Evolutionary conservation across 2,113 vertebrate genomes (phyloP), one percentile per base, ranked within the genome.

Genomic region (Peromyscus californicus): DNA sequence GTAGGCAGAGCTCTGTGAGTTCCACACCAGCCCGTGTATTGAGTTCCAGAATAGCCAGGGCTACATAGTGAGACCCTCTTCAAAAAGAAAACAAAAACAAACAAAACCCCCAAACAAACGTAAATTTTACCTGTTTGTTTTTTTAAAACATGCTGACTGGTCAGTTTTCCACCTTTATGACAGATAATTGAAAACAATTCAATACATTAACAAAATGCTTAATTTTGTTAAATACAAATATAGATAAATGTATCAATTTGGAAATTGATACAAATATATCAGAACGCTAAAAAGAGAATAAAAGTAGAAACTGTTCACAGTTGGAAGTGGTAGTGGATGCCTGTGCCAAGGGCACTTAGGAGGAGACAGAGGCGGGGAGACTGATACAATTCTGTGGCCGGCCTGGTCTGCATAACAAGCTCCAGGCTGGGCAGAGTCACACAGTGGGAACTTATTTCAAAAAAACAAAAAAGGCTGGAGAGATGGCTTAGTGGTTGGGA

Each of bases 141-240:
- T 57, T 76, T 54, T 26, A 15, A 42, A 89, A 45, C 11, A 9
- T 74, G 36, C 0, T 33, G 21, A 24, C 51, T 93, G 1, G 89
- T 51, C 22, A 21, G 87, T 95, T 96, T 90, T 88, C 36, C 80
- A 9, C 42, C 26, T 76, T 85, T 80, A 65, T 61, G 72, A 51
- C 15, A 93, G 67, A 4, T 39, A 87, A 74, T 45, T 75, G 48
- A n/a, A 57, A 75, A 78, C 19, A 89, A 57, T 45, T 26, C 39
- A 26, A 88, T 59, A 54, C 33, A n/a, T 86, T 57, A 65, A 82
- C 57, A 97, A 36, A 57, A 59, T 84, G 61, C 36, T 95, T 92
- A 82, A 33, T 48, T 67, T 94, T 93, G 70, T 72, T n/a, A 72
- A 72, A 39, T 39, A 72, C 8, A 72, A 72, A 72, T 21, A 72